Evolutionary conservation across 2,797 vertebrate genomes (phyloP), one percentile per base, ranked within the genome.

Genomic region (Thalassophryne amazonica): DNA sequence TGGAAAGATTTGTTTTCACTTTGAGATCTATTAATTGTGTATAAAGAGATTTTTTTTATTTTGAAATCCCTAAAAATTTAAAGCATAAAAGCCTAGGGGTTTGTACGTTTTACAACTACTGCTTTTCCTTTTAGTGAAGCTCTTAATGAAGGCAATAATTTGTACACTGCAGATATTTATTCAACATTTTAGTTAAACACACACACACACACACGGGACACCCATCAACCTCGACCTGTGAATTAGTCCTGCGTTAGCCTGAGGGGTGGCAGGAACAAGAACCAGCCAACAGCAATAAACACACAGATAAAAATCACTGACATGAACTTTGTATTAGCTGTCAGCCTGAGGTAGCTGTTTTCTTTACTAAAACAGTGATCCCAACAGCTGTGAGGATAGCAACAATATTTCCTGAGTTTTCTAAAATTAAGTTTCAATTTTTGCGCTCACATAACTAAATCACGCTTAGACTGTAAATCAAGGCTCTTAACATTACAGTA

Each of bases 241-340:
- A 24, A 60, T 61, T 25, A 29, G 34, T 64, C 45, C 34, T 28
- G 55, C 67, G 76, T 43, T 75, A 74, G 37, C 37, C 58, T 7
- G 64, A 29, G 34, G 49, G 42, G 39, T 49, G 28, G 15, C 34
- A 65, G 67, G 51, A 45, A 71, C 51, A 68, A n/a, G 76, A 50
- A 55, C 54, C 78, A 73, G 68, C 58, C 58, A 42, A 37, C 42
- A 69, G 65, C 70, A 69, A 76, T 83, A 88, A 84, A 82, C 45
- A 17, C 4, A 20, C 32, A 54, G 73, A 84, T 84, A 78, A 73
- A 81, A n/a, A 71, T 43, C 69, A 40, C 36, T 18, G 12, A 41
- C 8, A 28, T 73, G 79, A 65, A 81, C 78, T 81, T 70, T 65
- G 76, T 35, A 70, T 60, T 33, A 47, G 55, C 54, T 20, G 49